Base-by-base conservation (phyloP, 2,797 vertebrate genomes). In the Mus caroli region DNA sequence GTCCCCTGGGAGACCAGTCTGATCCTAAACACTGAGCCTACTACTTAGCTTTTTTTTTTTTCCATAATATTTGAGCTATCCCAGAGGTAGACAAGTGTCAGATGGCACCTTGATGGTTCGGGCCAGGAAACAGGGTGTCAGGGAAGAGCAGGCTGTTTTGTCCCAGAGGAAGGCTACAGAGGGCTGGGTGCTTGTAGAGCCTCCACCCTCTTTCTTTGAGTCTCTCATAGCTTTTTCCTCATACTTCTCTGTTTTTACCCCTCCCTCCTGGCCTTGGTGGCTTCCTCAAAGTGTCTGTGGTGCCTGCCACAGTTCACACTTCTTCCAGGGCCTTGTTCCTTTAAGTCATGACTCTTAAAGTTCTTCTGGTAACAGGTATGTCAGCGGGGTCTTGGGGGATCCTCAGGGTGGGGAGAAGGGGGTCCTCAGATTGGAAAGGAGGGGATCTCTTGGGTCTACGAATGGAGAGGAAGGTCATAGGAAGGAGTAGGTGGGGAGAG, bases 291-390 rank as follows among this genome's bases (percentile, higher is more conserved):
- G 64, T 84, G 14, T 97, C 40, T 17, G 87, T 50, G 54, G 83
- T 31, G 4, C 7, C 2, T 73, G 46, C 34, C 14, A 20, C 0
- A 0, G 40, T 43, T 52, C 40, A 67, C 60, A 67, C 83, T 82
- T 50, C 34, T 43, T 85, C 37, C n/a, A 76, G 56, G 34, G 20
- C 58, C 40, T 73, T 82, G 88, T 73, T 95, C 22, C 46, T 52
- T 93, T 43, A 60, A 58, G 85, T 69, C 69, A 97, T 98, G 97
- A 43, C 37, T 82, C 15, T 28, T 20, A 54, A 34, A 60, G 0
- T 92, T 28, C 95, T 98, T 95, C 94, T 98, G 22, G n/a, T 97
- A 84, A 95, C 97, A 97, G 96, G 97, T 98, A 67, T 1, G 14
- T 76, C 2, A 28, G 56, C 2, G 24, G 62, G 92, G 90, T 34